phyloP scores from a whole-genome alignment of 2,113 vertebrate genomes.

The Elephantulus edwardii region DNA sequence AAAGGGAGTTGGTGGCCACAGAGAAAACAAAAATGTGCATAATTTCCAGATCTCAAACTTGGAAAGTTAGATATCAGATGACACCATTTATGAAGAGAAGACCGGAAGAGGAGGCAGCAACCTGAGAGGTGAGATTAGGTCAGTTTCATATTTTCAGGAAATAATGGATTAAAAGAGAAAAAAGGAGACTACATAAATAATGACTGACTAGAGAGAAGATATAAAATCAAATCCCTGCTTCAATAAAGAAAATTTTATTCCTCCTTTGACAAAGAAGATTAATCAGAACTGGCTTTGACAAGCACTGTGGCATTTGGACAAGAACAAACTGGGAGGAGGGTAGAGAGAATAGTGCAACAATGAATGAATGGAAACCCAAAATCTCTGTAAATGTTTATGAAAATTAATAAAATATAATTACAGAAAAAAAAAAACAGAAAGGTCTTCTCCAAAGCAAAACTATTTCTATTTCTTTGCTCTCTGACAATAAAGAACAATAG shows the following conservation, averaged over 20 bases:
- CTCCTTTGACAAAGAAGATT: too few relatives aligned
- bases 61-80: neutral
- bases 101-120: neutral
- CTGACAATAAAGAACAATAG: conserved; percentile 63
- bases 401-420: too few relatives aligned
- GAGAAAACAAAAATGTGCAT: neutral
- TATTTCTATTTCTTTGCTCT: conserved; percentile 22
- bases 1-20: neutral
- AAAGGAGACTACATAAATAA: conserved; percentile 24
- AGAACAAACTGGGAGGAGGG: too few relatives aligned
- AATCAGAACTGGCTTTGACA: too few relatives aligned
- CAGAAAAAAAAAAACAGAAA: conserved; percentile 15
- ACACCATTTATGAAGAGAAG: neutral
- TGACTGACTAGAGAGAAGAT: neutral
- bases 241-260: conserved; percentile 19
- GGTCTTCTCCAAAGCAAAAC: conserved; percentile 11
- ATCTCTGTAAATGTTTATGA: too few relatives aligned
- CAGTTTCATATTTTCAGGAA: conserved; percentile 13
- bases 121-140: neutral
- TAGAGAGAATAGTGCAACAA: too few relatives aligned
- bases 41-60: neutral
- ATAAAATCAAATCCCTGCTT: conserved; percentile 27
- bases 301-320: too few relatives aligned
- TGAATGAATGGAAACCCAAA: too few relatives aligned
- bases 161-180: neutral